These are phyloP conservation scores for Eupithecia exiguata DNA, from an alignment of 2,888 invertebrate species.

Conservation along the genomic window DNA sequence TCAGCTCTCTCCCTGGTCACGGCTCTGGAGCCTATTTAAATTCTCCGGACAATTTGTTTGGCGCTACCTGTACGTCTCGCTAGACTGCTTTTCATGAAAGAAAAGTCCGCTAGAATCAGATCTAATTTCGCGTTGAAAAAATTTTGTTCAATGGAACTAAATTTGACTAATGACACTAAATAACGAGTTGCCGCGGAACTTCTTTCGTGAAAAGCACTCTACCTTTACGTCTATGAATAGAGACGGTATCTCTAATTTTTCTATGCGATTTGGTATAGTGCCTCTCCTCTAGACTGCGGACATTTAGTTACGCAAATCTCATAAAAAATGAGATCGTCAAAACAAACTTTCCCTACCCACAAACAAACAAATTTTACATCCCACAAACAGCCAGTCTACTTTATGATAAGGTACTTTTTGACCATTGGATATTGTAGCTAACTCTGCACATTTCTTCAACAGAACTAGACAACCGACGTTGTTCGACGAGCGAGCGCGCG, in stretches of 20 bases:
- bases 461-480: slow-evolving; percentile 75
- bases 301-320: too few relatives aligned
- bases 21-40: neutral
- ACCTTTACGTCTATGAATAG: too few relatives aligned
- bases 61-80: too few relatives aligned
- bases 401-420: neutral
- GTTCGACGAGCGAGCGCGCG: slow-evolving; percentile 68
- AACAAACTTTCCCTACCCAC: neutral
- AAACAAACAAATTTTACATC: neutral
- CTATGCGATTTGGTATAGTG: neutral
- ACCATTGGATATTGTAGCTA: neutral
- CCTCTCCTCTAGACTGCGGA: neutral
- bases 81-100: too few relatives aligned
- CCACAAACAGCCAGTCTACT: neutral
- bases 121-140: too few relatives aligned
- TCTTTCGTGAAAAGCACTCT: too few relatives aligned
- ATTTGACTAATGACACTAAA: too few relatives aligned
- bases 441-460: slow-evolving; percentile 39
- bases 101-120: too few relatives aligned
- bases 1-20: neutral
- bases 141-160: too few relatives aligned
- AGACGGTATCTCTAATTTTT: neutral
- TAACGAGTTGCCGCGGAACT: too few relatives aligned
- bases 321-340: too few relatives aligned
- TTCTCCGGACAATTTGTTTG: too few relatives aligned